A percentile compares a stretch with the other conserved stretches of the same genome.
Conservation (phyloP, 2,888 invertebrate genomes). For the Chalcis sispes region DNA sequence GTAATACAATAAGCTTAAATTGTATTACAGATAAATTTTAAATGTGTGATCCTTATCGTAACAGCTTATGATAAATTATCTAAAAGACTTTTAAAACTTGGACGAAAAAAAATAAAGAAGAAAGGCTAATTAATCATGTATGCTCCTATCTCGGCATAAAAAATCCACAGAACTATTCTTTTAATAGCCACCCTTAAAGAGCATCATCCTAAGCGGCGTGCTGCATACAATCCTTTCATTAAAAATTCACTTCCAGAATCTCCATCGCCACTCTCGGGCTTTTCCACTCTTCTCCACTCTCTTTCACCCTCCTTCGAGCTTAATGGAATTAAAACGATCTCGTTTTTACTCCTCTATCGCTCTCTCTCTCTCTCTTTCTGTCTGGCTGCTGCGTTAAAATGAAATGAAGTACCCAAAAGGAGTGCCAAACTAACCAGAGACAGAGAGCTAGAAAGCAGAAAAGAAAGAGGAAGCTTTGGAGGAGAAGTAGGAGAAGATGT, state of each 20-base stretch:
- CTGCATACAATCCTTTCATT: conserved; percentile 33
- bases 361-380: not conserved
- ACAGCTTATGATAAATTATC: too few species aligned
- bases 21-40: too few species aligned
- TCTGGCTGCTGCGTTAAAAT: not conserved
- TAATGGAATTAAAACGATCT: conserved; percentile 50
- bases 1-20: too few species aligned
- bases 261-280: not conserved
- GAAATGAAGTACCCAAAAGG: conserved; percentile 32
- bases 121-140: conserved; percentile 39
- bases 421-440: conserved; percentile 27
- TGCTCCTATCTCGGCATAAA: conserved; percentile 3
- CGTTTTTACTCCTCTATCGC: conserved; percentile 20
- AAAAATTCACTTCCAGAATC: conserved; percentile 39
- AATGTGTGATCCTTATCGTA: too few species aligned
- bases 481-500: not conserved
- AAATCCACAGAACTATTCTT: conserved; percentile 29
- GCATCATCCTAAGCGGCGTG: conserved; percentile 30
- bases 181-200: conserved; percentile 23
- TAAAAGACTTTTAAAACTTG: not conserved
- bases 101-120: conserved; percentile 19
- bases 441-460: not conserved
- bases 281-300: not conserved
- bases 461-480: not conserved
- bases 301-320: not conserved